Evolutionary conservation across 53 echinoderm and acorn worm genomes (phyloP), one percentile per base, ranked within the genome.

Genomic region (Mesocentrotus franciscanus): DNA sequence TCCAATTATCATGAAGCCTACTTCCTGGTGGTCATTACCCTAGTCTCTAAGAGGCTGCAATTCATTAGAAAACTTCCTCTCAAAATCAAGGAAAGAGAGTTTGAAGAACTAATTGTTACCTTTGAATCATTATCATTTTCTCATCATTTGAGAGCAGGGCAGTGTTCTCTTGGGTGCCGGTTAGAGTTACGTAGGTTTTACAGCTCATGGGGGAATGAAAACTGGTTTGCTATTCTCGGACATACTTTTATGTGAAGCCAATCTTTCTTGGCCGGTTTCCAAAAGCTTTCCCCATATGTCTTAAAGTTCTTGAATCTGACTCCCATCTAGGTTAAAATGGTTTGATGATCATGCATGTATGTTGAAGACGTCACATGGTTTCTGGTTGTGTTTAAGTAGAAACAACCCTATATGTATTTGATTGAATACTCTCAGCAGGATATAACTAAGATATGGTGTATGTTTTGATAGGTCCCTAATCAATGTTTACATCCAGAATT

Each of bases 11-110:
- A 87, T 87, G 87, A 87, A 58, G 87, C n/a, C 87, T 11, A 58
- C 87, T 58, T 87, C 87, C 87, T 57, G 58, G 27, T 87, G 87
- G 87, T 87, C 87, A 87, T 87, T 87, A n/a, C 87, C 59, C 59
- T 4, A 2, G 9, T 81, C 20, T 39, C 32, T 81, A 39, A 42
- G 29, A 58, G 57, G 58, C 58, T 87, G 87, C 58, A 9, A 57
- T 87, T 58, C 27, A 87, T 87, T 87, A 58, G 13, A 29, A 87
- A 58, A 27, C 87, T 87, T 87, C 87, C 87, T 58, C 27, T 56
- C 56, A 14, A 87, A 56, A 58, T 58, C 58, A 57, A 57, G 87
- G 57, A 58, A 87, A 87, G 58, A 58, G 3, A 87, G 58, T 58
- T 87, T 56, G 58, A 59, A 58, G n/a, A 87, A 87, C 58, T 58